Evolutionary conservation across 92 coral and sea anemone genomes (phyloP).

Genomic region (Zoanthus sociatus): DNA sequence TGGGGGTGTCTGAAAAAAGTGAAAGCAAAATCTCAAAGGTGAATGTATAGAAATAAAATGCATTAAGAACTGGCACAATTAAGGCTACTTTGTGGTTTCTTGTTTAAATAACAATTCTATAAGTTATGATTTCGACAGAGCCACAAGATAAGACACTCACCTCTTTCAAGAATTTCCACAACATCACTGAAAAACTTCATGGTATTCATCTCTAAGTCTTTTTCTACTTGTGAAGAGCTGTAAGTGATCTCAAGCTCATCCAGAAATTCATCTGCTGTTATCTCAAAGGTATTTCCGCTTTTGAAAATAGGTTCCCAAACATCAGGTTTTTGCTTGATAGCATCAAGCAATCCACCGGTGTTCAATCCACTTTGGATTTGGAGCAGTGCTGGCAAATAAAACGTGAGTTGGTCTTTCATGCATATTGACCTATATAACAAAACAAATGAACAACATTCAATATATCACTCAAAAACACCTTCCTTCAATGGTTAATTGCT

Average conservation of each 20-base stretch:
- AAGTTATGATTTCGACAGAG: background rate
- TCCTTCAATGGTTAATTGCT: conserved; percentile 7
- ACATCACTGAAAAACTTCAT: conserved; percentile 76
- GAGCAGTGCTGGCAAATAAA: conserved; percentile 70
- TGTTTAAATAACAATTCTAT: background rate
- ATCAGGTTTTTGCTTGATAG: conserved; percentile 55
- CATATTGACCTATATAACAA: conserved; percentile 66
- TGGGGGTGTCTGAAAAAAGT: conserved; percentile 13
- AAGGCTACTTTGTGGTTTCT: conserved; percentile 2
- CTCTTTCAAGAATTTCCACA: conserved; percentile 51
- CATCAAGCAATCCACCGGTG: conserved; percentile 65
- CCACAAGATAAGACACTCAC: conserved; percentile 20
- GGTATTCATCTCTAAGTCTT: conserved; percentile 67
- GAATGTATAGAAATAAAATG: background rate
- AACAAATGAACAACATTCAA: conserved; percentile 2
- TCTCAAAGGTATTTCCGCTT: conserved; percentile 59
- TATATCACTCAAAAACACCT: background rate
- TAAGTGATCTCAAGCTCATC: conserved; percentile 58
- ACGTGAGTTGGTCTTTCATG: conserved; percentile 68
- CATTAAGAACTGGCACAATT: conserved; percentile 4
- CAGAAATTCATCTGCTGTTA: conserved; percentile 74
- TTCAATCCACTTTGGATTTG: conserved; percentile 69
- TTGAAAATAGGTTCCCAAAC: conserved; percentile 76
- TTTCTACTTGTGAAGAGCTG: conserved; percentile 68
- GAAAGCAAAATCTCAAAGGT: conserved; percentile 4